Percentiles rank a stretch among this genome's conserved stretches.
These are phyloP conservation scores for Engraulis encrasicolus DNA, from an alignment of 2,113 vertebrate genomes.

Conservation along the genomic window DNA sequence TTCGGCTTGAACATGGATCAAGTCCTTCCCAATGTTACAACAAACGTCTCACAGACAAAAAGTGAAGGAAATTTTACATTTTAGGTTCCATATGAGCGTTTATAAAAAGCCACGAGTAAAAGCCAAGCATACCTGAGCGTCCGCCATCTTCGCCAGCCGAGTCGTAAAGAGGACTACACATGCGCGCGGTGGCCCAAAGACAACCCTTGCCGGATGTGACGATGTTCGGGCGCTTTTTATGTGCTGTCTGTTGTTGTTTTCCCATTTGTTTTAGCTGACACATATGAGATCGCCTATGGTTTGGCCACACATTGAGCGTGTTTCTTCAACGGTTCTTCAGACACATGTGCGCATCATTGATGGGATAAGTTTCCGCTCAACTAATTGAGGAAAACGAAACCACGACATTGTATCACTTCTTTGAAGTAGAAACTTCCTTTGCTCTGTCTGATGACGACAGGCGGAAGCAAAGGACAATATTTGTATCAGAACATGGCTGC, in stretches of 20 bases:
- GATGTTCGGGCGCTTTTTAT: conserved; percentile 10
- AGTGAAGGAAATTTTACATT: background rate
- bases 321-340: background rate
- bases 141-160: conserved; percentile 85
- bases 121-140: conserved; percentile 78
- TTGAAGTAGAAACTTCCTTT: background rate
- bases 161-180: conserved; percentile 73
- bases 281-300: background rate
- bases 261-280: background rate
- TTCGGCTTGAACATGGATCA: background rate
- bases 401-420: background rate
- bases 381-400: background rate
- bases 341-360: background rate
- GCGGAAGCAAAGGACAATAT: conserved; percentile 51
- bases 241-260: background rate
- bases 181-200: conserved; percentile 61
- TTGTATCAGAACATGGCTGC: conserved; percentile 72
- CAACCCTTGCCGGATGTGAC: conserved; percentile 65
- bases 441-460: conserved; percentile 25
- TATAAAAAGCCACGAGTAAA: conserved; percentile 57
- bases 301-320: background rate
- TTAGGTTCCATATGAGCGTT: background rate
- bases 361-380: background rate
- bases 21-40: background rate
- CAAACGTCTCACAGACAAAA: background rate